phyloP scores from a whole-genome alignment of 1,140 invertebrate genomes.

The Plectrocnemia conspersa region DNA sequence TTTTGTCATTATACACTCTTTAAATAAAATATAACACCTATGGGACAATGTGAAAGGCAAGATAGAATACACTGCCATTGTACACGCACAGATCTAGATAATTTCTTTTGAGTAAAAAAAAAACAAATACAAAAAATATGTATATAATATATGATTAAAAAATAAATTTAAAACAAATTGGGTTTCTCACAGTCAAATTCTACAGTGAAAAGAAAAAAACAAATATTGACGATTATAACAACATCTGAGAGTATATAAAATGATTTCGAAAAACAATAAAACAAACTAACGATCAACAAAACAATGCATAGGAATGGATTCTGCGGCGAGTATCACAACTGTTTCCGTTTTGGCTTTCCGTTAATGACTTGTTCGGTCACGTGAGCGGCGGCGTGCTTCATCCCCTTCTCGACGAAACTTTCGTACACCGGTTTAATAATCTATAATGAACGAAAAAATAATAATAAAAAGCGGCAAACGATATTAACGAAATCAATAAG shows the following conservation, averaged over 20 bases:
- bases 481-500: constrained; percentile 17
- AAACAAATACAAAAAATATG: background rate
- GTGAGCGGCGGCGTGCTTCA: constrained; percentile 69
- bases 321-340: constrained; percentile 49
- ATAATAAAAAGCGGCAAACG: constrained; percentile 2
- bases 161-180: background rate
- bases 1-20: too few relatives aligned
- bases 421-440: constrained; percentile 76
- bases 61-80: too few relatives aligned
- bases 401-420: constrained; percentile 68
- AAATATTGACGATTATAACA: background rate
- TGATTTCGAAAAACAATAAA: background rate
- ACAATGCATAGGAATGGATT: background rate
- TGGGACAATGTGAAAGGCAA: too few relatives aligned
- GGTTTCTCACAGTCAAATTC: too few relatives aligned
- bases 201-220: too few relatives aligned
- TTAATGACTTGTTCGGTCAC: constrained; percentile 59
- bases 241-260: background rate
- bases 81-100: too few relatives aligned
- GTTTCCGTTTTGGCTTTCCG: constrained; percentile 59
- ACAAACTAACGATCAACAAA: too few relatives aligned
- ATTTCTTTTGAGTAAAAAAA: too few relatives aligned
- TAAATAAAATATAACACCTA: too few relatives aligned
- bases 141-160: background rate
- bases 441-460: constrained; percentile 50